Conservation (phyloP, 1,140 invertebrate genomes). For the Papilio helenus region DNA sequence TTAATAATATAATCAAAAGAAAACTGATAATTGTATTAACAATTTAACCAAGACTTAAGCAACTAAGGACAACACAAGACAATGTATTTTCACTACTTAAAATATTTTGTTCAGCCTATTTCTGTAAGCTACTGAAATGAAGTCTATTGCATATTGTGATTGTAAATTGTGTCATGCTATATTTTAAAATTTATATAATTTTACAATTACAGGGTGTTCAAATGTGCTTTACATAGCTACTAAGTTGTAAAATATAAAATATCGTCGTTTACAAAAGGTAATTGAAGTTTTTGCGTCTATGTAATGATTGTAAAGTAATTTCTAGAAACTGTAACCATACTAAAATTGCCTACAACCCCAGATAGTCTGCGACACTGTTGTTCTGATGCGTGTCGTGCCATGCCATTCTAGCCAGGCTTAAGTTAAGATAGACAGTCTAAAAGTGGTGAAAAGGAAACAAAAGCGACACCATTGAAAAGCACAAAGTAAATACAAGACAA, state of each 20-base stretch:
- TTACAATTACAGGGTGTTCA: conserved; percentile 3
- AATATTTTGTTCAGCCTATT: conserved; percentile 18
- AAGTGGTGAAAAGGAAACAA: conserved; percentile 71
- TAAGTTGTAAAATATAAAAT: not conserved
- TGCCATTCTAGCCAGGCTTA: conserved; percentile 77
- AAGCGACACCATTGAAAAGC: conserved; percentile 80
- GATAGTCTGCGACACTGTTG: conserved; percentile 56
- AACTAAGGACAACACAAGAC: conserved; percentile 67
- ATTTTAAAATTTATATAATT: conserved; percentile 2
- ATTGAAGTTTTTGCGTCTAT: not conserved
- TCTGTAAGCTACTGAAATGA: conserved; percentile 33
- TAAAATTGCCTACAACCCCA: conserved; percentile 53
- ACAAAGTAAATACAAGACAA: conserved; percentile 67
- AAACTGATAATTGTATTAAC: conserved; percentile 61
- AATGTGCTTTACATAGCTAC: conserved; percentile 29
- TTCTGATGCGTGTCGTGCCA: conserved; percentile 73
- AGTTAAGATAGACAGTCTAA: conserved; percentile 69
- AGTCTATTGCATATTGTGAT: not conserved
- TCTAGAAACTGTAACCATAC: conserved; percentile 34
- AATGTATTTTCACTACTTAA: conserved; percentile 39
- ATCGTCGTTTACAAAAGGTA: not conserved
- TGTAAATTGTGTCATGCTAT: conserved; percentile 1
- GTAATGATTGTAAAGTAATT: conserved; percentile 30
- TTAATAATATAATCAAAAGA: conserved; percentile 35
- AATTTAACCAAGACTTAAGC: conserved; percentile 72